Evolutionary conservation across 2,797 vertebrate species (phyloP).

Genomic region (Pempheris klunzingeri): DNA sequence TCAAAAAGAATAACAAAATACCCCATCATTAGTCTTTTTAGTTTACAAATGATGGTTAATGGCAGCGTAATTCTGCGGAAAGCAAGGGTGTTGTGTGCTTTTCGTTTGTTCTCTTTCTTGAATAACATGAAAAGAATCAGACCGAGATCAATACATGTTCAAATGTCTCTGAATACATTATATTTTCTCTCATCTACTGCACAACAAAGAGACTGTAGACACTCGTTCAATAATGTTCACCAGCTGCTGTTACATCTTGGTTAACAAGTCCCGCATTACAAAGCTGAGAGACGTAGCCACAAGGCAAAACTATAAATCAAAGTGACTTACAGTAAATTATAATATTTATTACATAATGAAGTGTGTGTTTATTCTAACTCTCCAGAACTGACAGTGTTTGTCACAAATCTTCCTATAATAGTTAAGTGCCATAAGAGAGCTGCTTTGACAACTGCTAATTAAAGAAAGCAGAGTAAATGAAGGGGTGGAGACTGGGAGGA

Average conservation of each 20-base stretch:
- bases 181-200: constrained; percentile 4
- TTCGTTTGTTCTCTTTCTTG: neutral
- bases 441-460: constrained; percentile 50
- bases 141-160: constrained; percentile 1
- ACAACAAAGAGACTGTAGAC: constrained; percentile 19
- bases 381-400: constrained; percentile 35
- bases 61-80: neutral
- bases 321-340: constrained; percentile 50
- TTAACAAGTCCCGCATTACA: constrained; percentile 37
- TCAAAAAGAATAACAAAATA: constrained; percentile 1
- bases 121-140: constrained; percentile 8
- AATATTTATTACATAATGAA: constrained; percentile 48
- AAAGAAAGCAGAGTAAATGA: constrained; percentile 6
- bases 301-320: constrained; percentile 57
- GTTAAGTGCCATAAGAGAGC: constrained; percentile 19
- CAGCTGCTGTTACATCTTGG: constrained; percentile 21
- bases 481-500: neutral
- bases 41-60: neutral
- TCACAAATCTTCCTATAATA: constrained; percentile 45
- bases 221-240: constrained; percentile 9
- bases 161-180: neutral
- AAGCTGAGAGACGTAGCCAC: constrained; percentile 41
- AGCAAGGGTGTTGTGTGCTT: neutral
- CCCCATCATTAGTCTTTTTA: neutral
- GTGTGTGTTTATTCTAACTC: constrained; percentile 50